These are phyloP conservation scores for Nephrotoma flavescens DNA, from an alignment of 2,888 invertebrate species.

Conservation along the genomic window DNA sequence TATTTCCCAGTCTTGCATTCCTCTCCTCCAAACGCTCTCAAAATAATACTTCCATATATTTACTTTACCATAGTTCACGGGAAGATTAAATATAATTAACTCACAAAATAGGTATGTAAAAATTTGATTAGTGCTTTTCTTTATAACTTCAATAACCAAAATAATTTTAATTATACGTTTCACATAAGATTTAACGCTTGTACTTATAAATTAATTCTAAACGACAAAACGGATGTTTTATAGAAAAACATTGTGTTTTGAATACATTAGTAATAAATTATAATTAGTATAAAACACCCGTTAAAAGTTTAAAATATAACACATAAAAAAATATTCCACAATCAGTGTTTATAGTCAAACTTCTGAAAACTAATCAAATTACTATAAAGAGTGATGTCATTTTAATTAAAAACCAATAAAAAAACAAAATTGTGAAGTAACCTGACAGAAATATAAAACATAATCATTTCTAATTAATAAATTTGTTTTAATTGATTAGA, in stretches of 20 bases:
- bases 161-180: background rate
- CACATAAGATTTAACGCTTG: background rate
- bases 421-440: background rate
- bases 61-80: no score
- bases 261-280: background rate
- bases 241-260: no score
- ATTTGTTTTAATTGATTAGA: background rate
- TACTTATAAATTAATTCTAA: background rate
- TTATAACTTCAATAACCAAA: background rate
- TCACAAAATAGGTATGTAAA: no score
- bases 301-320: background rate
- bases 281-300: background rate
- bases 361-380: background rate
- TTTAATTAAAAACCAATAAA: background rate
- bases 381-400: background rate
- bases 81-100: no score
- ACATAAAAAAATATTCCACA: background rate
- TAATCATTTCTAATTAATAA: background rate
- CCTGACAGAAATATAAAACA: background rate
- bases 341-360: background rate
- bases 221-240: background rate
- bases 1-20: no score
- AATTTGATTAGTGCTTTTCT: no score
- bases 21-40: no score
- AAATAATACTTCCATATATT: no score